Evolutionary conservation across 1,140 invertebrate genomes (phyloP).

Genomic region (Alviniconcha marisindica): DNA sequence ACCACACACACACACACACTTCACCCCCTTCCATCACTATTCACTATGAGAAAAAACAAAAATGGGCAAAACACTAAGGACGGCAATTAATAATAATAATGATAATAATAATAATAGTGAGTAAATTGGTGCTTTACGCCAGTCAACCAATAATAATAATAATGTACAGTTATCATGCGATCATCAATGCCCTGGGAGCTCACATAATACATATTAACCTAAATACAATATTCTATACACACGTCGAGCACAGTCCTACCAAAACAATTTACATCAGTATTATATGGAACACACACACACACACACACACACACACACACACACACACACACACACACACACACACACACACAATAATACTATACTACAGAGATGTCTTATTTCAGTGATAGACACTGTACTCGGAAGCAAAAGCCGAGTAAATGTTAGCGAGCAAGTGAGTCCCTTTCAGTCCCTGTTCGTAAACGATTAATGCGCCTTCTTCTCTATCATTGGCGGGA

Average conservation of each 20-base stretch:
- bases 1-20: too few species aligned
- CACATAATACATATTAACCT: too few species aligned
- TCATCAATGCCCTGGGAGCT: too few species aligned
- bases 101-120: neutral
- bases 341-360: too few species aligned
- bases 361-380: neutral
- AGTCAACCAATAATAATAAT: too few species aligned
- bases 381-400: neutral
- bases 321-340: constrained; percentile 3
- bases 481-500: too few species aligned
- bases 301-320: constrained; percentile 3
- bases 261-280: too few species aligned
- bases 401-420: neutral
- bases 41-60: neutral
- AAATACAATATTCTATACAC: too few species aligned
- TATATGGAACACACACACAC: neutral
- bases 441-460: neutral
- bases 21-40: neutral
- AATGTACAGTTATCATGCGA: too few species aligned
- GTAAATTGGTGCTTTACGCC: too few species aligned
- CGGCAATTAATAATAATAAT: neutral
- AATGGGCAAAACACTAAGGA: neutral
- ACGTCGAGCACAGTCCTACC: too few species aligned
- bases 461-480: neutral
- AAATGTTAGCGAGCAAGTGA: neutral